Conservation (phyloP, 2,113 vertebrate genomes). For the Thomomys bottae region DNA sequence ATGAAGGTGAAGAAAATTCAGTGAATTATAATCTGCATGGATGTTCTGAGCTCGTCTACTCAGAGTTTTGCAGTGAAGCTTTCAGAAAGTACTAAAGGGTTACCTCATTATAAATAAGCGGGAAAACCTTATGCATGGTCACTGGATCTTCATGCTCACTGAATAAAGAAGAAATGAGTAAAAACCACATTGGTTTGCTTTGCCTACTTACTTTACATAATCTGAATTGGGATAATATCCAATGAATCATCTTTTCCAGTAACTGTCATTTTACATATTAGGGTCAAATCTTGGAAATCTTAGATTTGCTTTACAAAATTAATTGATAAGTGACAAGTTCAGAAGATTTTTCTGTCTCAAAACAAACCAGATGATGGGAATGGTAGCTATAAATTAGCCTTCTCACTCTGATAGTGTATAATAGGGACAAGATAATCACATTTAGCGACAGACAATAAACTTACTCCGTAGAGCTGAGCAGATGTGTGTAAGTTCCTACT, state of each 20-base stretch:
- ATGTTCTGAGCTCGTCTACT: not conserved
- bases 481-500: not conserved
- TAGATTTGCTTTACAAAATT: conserved; percentile 66
- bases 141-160: not conserved
- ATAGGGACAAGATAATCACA: conserved; percentile 17
- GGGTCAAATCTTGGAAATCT: conserved; percentile 39
- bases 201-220: not conserved
- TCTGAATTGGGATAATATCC: not conserved
- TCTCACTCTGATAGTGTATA: conserved; percentile 40
- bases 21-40: too few species aligned
- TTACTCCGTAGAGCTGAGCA: conserved; percentile 11
- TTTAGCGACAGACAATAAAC: not conserved
- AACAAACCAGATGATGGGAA: conserved; percentile 26
- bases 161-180: not conserved
- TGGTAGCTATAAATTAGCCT: conserved; percentile 58
- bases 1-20: not conserved
- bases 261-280: not conserved
- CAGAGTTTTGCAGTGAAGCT: not conserved
- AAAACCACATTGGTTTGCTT: not conserved
- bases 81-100: not conserved
- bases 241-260: not conserved
- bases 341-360: conserved; percentile 45
- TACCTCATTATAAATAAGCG: not conserved
- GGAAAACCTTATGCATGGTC: not conserved
- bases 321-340: not conserved